Evolutionary conservation across 2,113 vertebrate genomes (phyloP).

Genomic region (Orthonyx spaldingii): DNA sequence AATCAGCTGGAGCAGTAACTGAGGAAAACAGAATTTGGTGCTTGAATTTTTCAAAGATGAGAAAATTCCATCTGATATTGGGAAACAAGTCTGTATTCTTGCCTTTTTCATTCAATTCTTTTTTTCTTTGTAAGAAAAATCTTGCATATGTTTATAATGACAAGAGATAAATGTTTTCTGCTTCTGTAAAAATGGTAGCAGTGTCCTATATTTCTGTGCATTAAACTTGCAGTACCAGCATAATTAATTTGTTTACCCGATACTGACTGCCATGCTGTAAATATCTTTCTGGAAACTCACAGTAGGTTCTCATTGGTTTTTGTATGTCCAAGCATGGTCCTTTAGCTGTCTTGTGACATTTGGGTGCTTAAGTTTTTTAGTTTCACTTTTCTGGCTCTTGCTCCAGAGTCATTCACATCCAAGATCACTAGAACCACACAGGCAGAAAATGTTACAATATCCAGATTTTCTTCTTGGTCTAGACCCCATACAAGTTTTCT

Average conservation of each 20-base stretch:
- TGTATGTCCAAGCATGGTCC: background rate
- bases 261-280: background rate
- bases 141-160: background rate
- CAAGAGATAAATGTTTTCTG: background rate
- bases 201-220: background rate
- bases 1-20: background rate
- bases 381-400: background rate
- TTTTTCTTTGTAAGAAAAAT: background rate
- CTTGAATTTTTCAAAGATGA: constrained; percentile 11
- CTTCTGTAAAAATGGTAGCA: background rate
- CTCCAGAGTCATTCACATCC: background rate
- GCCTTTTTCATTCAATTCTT: background rate
- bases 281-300: background rate
- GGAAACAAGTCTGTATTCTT: background rate
- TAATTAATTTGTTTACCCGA: background rate
- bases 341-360: background rate
- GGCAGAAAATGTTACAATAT: background rate
- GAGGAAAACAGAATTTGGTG: background rate
- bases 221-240: background rate
- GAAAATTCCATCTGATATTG: background rate
- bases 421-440: background rate
- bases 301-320: background rate
- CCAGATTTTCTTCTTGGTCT: background rate
- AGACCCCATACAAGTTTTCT: background rate
- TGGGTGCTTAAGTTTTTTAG: background rate